Evolutionary conservation across 2,113 vertebrate genomes (phyloP), one percentile per base, ranked within the genome.

Genomic region (Microcebus murinus): DNA sequence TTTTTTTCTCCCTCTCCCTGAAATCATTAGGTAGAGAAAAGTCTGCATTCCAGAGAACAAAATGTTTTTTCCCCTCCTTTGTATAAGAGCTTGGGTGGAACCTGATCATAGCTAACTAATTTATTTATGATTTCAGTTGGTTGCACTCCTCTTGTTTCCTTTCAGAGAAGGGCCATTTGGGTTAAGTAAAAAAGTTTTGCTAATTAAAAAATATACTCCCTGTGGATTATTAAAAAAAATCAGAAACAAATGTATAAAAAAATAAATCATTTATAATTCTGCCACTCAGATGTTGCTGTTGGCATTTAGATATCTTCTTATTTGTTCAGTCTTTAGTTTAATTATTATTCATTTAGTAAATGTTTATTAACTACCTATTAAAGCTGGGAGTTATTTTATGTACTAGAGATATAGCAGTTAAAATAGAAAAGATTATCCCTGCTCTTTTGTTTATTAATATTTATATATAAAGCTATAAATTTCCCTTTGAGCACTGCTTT

Each of bases 181-280:
- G 25, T 87, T 90, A 73, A n/a, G 65, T 27, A 34, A 82, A 70
- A 81, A 81, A 45, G 39, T 50, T 87, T 92, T 84, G 9, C n/a
- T 90, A 67, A 67, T 94, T 74, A 71, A 67, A 73, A 95, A 29
- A 52, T 39, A 48, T n/a, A 87, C 57, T 86, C 18, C 39, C 20
- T 57, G 11, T 93, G 82, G 63, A n/a, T 95, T 94, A 61, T 81
- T 92, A 20, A 20, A 63, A 63, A 80, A 91, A 65, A 71, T 63
- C 42, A 65, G 70, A 70, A 76, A 29, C 1, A 31, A 88, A 73
- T 68, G 3, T 80, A 55, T 80, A 57, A 88, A 89, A 71, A 96
- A 92, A 55, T 73, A 96, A 92, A 61, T 73, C 27, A 65, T 48
- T 79, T 13, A 6, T 87, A 27, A 61, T 87, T 92, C 52, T 97